These are phyloP conservation scores for Protodeltote pygarga DNA, from an alignment of 2,888 invertebrate genomes.

Conservation along the genomic window DNA sequence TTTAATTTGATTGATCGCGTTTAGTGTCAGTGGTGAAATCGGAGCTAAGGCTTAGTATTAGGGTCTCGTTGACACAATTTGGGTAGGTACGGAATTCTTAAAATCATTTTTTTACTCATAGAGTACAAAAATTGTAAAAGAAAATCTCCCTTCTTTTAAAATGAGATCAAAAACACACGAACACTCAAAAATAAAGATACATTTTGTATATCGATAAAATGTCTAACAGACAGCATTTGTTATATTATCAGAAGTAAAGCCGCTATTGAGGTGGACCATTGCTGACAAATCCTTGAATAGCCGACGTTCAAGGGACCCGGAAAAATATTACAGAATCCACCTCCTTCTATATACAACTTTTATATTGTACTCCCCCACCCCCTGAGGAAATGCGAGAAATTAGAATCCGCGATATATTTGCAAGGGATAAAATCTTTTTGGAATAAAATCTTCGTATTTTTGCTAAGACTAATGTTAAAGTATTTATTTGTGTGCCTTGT, in stretches of 20 bases:
- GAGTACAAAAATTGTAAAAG: too few species aligned
- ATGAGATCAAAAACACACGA: conserved; percentile 10
- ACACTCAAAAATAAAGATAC: conserved; percentile 6
- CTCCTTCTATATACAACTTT: conserved; percentile 44
- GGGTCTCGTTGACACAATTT: too few species aligned
- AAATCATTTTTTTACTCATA: too few species aligned
- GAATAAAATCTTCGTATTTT: conserved; percentile 37
- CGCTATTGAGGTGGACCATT: conserved; percentile 37
- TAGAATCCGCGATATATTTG: conserved; percentile 52
- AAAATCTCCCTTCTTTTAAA: background rate
- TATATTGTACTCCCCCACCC: conserved; percentile 42
- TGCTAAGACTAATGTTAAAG: conserved; percentile 25
- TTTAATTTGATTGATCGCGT: too few species aligned
- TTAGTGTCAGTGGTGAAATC: too few species aligned
- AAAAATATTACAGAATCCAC: conserved; percentile 46
- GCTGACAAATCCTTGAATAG: conserved; percentile 51
- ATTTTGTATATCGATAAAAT: conserved; percentile 13
- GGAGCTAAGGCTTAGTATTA: too few species aligned
- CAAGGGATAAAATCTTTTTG: conserved; percentile 37
- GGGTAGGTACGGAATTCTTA: too few species aligned
- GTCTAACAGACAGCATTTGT: conserved; percentile 22
- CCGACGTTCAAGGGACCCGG: conserved; percentile 40
- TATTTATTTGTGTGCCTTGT: conserved; percentile 22
- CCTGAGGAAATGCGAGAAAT: conserved; percentile 45
- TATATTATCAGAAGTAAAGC: conserved; percentile 42